Conservation (phyloP, 2,113 vertebrate genomes). For the Micronisus gabar region DNA sequence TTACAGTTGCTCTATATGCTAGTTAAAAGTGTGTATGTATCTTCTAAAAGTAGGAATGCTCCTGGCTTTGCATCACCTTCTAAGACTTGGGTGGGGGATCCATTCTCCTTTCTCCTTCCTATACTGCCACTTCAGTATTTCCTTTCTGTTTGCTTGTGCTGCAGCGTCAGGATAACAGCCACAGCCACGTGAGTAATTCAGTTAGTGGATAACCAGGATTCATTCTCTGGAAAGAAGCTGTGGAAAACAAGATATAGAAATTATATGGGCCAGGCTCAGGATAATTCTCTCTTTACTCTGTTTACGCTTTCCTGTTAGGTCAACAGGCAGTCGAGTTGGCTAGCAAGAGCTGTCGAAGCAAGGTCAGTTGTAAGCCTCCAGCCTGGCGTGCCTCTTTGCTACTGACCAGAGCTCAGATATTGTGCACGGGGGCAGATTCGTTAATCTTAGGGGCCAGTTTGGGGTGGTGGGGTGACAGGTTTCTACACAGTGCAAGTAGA, state of each 20-base stretch:
- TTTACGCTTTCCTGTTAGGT: background rate
- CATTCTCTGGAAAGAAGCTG: background rate
- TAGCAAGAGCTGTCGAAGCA: background rate
- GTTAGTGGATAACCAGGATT: background rate
- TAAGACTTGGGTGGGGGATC: background rate
- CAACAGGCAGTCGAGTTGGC: background rate
- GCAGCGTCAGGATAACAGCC: background rate
- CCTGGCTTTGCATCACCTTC: background rate
- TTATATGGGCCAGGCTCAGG: background rate
- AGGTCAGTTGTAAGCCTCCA: background rate
- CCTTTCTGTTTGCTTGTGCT: background rate
- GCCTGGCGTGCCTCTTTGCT: accelerated
- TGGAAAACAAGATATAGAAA: background rate
- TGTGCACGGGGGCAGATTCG: background rate
- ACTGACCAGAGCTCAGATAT: background rate
- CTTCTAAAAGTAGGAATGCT: background rate
- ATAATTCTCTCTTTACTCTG: background rate
- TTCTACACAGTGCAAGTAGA: background rate
- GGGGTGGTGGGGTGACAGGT: background rate
- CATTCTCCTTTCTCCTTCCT: background rate
- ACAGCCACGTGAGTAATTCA: background rate
- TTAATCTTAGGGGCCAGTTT: background rate
- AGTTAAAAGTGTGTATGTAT: background rate
- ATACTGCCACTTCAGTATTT: background rate
- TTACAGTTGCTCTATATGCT: background rate